phyloP scores from a whole-genome alignment of 2,888 invertebrate genomes.

The Dendrolimus pini region DNA sequence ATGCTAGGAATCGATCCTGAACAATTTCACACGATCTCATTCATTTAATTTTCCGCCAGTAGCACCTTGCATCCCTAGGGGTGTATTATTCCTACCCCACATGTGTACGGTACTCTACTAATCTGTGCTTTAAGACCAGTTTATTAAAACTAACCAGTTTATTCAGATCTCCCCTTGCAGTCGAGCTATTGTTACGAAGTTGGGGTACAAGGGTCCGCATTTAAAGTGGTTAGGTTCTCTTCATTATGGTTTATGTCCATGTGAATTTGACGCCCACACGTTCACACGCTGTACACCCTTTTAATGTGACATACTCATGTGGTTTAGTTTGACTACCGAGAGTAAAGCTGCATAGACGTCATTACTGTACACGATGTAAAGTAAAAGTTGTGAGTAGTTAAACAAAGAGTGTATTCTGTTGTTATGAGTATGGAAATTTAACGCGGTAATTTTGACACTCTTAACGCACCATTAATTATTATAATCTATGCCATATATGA shows the following conservation, averaged over 20 bases:
- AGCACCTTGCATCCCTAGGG: conserved; percentile 41
- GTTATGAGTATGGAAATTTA: too few species aligned
- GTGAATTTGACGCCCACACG: conserved; percentile 46
- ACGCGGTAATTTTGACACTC: too few species aligned
- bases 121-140: conserved; percentile 28
- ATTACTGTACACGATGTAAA: too few species aligned
- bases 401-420: too few species aligned
- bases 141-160: conserved; percentile 21
- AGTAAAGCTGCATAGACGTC: too few species aligned
- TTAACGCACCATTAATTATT: too few species aligned
- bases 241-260: conserved; percentile 31
- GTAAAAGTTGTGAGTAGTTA: too few species aligned
- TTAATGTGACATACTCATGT: conserved; percentile 12
- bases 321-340: conserved; percentile 2
- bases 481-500: too few species aligned
- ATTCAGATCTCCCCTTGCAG: conserved; percentile 26
- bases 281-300: conserved; percentile 41
- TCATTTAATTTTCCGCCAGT: conserved; percentile 11
- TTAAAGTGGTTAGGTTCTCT: conserved; percentile 30
- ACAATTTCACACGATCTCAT: too few species aligned
- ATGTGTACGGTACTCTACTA: conserved; percentile 23
- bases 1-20: too few species aligned
- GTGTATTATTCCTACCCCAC: conserved; percentile 44
- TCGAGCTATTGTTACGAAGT: conserved; percentile 17
- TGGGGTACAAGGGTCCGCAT: conserved; percentile 16